phyloP scores from a whole-genome alignment of 2,797 vertebrate species.

The Eospalax fontanierii region DNA sequence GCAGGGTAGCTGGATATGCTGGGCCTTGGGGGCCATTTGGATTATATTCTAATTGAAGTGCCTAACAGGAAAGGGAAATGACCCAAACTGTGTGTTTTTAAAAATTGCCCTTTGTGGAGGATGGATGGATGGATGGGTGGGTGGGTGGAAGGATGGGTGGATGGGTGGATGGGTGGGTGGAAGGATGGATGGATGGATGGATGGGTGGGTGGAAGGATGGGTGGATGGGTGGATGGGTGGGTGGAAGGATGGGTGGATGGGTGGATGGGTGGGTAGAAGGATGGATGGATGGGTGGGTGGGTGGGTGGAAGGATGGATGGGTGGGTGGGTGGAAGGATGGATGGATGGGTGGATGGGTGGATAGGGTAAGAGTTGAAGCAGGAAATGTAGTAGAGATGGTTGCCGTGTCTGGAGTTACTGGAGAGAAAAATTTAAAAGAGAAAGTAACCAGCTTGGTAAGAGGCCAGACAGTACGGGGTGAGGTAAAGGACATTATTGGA shows the following conservation, averaged over 20 bases:
- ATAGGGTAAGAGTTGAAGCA: not conserved
- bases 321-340: not conserved
- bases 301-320: not conserved
- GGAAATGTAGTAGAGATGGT: not conserved
- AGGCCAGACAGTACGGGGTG: not conserved
- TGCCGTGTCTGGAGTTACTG: constrained; percentile 31
- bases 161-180: not conserved
- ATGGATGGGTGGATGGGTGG: not conserved
- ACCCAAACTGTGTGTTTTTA: not conserved
- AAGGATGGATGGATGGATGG: not conserved
- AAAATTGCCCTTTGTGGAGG: constrained; percentile 13
- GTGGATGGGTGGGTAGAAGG: not conserved
- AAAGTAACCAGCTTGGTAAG: not conserved
- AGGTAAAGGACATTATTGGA: not conserved
- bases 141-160: not conserved
- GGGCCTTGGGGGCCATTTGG: not conserved
- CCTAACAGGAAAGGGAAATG: not conserved
- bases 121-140: no score
- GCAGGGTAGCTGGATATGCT: not conserved
- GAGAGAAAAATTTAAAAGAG: constrained; percentile 18
- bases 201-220: no score
- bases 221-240: not conserved
- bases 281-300: no score
- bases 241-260: not conserved
- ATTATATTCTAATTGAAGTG: constrained; percentile 17